phyloP scores from a whole-genome alignment of 2,888 invertebrate species.

The Megamerina dolium region DNA sequence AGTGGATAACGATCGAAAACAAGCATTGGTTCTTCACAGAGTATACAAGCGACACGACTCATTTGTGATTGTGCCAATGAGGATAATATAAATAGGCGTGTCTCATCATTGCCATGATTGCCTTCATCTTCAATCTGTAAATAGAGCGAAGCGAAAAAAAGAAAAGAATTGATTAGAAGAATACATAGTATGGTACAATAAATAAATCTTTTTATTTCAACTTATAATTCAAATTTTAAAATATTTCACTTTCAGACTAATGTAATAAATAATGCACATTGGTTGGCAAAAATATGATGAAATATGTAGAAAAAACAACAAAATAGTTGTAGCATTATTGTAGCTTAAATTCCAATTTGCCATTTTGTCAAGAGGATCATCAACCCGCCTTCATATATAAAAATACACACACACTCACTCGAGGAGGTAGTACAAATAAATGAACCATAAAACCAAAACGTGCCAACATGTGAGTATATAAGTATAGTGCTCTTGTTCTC shows the following conservation, averaged over 20 bases:
- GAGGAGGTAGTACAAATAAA: conserved; percentile 23
- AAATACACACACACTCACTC: too few species aligned
- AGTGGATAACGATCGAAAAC: conserved; percentile 97
- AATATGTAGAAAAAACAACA: too few species aligned
- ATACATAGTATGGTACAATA: neutral
- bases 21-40: conserved; percentile 81
- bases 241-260: neutral
- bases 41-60: conserved; percentile 76
- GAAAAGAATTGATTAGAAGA: neutral
- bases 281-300: too few species aligned
- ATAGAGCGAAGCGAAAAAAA: conserved; percentile 12
- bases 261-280: too few species aligned
- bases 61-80: conserved; percentile 88
- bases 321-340: too few species aligned
- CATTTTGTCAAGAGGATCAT: too few species aligned
- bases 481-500: neutral
- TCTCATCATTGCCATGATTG: conserved; percentile 97
- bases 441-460: conserved; percentile 36
- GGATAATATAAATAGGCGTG: conserved; percentile 90
- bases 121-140: conserved; percentile 96
- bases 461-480: conserved; percentile 20
- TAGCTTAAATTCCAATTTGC: conserved; percentile 23
- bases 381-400: too few species aligned
- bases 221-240: neutral
- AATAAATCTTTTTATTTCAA: neutral